Conservation (phyloP, 2,113 vertebrate genomes). For the Epinephelus lanceolatus region DNA sequence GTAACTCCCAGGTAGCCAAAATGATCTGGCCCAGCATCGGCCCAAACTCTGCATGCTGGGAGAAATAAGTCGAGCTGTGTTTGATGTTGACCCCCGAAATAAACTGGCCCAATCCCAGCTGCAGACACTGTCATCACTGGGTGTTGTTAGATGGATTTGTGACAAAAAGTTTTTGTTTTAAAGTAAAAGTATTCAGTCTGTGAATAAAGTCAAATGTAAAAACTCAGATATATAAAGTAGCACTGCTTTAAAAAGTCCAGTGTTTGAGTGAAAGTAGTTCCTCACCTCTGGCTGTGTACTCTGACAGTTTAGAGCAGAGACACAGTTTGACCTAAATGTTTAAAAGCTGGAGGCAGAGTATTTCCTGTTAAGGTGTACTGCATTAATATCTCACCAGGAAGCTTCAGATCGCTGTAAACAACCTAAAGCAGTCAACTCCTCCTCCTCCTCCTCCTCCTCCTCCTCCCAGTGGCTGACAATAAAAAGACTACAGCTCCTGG, state of each 20-base stretch:
- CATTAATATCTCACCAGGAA: slow-evolving; percentile 37
- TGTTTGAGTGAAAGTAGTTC: background rate
- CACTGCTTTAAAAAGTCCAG: background rate
- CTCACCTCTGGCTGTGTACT: background rate
- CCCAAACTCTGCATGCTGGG: too few species aligned
- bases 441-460: background rate
- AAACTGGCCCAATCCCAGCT: too few species aligned
- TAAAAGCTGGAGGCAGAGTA: slow-evolving; percentile 1
- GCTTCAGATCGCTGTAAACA: slow-evolving; percentile 46
- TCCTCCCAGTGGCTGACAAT: slow-evolving; percentile 1
- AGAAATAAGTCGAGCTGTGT: too few species aligned
- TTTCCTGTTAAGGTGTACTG: slow-evolving; percentile 35
- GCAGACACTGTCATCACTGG: too few species aligned
- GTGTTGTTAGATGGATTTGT: too few species aligned
- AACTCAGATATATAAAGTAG: background rate
- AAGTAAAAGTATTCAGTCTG: background rate
- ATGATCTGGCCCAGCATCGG: too few species aligned
- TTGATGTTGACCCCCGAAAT: too few species aligned
- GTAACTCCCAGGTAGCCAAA: too few species aligned
- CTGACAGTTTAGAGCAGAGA: background rate
- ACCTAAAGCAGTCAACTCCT: background rate
- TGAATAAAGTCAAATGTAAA: too few species aligned
- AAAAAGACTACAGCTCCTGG: background rate
- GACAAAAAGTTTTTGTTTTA: background rate
- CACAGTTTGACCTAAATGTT: slow-evolving; percentile 16